Conservation (phyloP, 2,113 vertebrate genomes). For the Galbula dea region DNA sequence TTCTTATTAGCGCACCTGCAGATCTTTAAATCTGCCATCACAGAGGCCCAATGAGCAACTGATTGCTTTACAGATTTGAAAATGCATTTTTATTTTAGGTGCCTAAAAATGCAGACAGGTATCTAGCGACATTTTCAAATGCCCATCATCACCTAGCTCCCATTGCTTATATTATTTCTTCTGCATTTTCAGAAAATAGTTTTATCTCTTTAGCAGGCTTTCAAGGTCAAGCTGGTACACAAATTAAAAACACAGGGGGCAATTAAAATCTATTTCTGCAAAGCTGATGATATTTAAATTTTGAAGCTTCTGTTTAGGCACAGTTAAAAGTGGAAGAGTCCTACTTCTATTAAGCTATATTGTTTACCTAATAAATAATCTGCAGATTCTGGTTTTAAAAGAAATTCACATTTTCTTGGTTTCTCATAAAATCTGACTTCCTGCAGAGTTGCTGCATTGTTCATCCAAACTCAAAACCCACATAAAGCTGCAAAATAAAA, state of each 20-base stretch:
- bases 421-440: neutral
- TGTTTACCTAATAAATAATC: neutral
- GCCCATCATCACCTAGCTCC: neutral
- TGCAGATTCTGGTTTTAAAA: neutral
- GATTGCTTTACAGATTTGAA: neutral
- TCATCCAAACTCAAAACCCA: neutral
- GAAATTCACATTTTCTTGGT: neutral
- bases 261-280: slow-evolving; percentile 39
- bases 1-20: slow-evolving; percentile 1
- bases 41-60: neutral
- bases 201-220: slow-evolving; percentile 13
- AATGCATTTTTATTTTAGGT: neutral
- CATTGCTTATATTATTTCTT: neutral
- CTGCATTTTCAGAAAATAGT: slow-evolving; percentile 11
- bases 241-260: slow-evolving; percentile 33
- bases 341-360: neutral
- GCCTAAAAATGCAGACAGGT: neutral
- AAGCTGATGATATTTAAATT: neutral
- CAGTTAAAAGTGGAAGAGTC: neutral
- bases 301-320: neutral
- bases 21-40: neutral
- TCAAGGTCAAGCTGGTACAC: slow-evolving; percentile 31
- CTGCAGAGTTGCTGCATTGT: neutral
- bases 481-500: neutral
- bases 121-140: slow-evolving; percentile 6